These are phyloP conservation scores for Tigriopus japonicus DNA, from an alignment of 1,140 invertebrate species.

Conservation along the genomic window DNA sequence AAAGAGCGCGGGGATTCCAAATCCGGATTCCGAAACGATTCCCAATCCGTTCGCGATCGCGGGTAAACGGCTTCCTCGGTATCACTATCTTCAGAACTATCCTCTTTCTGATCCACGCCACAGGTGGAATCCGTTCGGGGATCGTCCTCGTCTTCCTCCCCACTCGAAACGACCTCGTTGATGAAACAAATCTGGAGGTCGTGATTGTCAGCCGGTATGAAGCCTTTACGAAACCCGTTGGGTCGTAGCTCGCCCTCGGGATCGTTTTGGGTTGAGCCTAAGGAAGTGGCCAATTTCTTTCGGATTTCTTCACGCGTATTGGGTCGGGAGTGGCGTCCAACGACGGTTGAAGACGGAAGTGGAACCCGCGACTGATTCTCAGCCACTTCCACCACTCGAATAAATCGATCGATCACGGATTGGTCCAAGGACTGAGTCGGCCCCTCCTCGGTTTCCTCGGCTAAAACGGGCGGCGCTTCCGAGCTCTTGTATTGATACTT, in stretches of 20 bases:
- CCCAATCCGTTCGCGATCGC: background rate
- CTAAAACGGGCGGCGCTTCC: background rate
- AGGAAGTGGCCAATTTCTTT: background rate
- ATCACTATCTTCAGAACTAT: background rate
- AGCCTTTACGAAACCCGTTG: background rate
- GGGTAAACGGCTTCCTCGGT: background rate
- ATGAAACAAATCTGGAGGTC: conserved; percentile 1
- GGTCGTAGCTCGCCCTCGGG: background rate
- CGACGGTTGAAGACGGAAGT: too few species aligned
- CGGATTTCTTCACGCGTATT: conserved; percentile 3
- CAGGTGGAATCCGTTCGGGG: background rate
- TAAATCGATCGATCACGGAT: background rate
- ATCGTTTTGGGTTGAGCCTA: background rate
- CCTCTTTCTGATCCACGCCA: background rate
- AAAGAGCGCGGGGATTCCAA: background rate
- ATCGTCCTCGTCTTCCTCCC: background rate
- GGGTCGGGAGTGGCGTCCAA: too few species aligned
- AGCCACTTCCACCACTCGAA: background rate
- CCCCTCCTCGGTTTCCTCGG: background rate
- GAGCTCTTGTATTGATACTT: background rate
- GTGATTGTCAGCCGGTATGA: background rate
- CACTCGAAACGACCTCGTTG: background rate
- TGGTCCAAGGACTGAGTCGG: background rate
- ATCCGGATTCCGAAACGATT: background rate
- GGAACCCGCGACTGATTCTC: background rate